phyloP scores from a whole-genome alignment of 2,888 invertebrate species.

The Sesia apiformis region DNA sequence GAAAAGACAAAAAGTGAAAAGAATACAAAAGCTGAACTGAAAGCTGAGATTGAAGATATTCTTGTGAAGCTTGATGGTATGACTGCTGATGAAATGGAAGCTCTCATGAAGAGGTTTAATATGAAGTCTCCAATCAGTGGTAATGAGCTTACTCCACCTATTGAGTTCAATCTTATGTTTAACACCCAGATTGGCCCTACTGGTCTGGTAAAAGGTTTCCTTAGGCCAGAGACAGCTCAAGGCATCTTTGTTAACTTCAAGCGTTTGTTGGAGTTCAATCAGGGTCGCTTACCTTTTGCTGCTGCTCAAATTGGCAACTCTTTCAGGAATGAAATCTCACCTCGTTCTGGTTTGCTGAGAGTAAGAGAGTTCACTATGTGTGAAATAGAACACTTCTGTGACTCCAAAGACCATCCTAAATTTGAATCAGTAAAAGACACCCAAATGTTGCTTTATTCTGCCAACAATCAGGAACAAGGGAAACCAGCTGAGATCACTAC shows the following conservation, averaged over 20 bases:
- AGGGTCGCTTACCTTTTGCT: constrained; percentile 96
- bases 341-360: constrained; percentile 94
- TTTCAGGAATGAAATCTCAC: constrained; percentile 99
- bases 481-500: constrained; percentile 83
- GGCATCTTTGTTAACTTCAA: constrained; percentile 99
- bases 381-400: constrained; percentile 99
- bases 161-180: constrained; percentile 99
- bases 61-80: constrained; percentile 92
- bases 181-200: constrained; percentile 98
- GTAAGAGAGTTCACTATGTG: constrained; percentile 99
- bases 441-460: constrained; percentile 90
- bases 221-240: constrained; percentile 99
- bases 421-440: constrained; percentile 86
- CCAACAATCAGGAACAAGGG: constrained; percentile 98
- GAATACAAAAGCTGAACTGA: constrained; percentile 80
- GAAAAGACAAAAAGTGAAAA: constrained; percentile 92
- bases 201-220: constrained; percentile 93
- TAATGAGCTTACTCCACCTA: constrained; percentile 95
- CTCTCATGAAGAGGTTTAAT: constrained; percentile 86
- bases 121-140: constrained; percentile 97
- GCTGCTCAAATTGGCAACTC: constrained; percentile 99
- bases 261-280: constrained; percentile 96
- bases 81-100: constrained; percentile 91
- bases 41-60: constrained; percentile 84
- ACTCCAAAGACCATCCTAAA: constrained; percentile 95